Evolutionary conservation across 2,797 vertebrate species (phyloP).

Genomic region (Antennarius maculatus): DNA sequence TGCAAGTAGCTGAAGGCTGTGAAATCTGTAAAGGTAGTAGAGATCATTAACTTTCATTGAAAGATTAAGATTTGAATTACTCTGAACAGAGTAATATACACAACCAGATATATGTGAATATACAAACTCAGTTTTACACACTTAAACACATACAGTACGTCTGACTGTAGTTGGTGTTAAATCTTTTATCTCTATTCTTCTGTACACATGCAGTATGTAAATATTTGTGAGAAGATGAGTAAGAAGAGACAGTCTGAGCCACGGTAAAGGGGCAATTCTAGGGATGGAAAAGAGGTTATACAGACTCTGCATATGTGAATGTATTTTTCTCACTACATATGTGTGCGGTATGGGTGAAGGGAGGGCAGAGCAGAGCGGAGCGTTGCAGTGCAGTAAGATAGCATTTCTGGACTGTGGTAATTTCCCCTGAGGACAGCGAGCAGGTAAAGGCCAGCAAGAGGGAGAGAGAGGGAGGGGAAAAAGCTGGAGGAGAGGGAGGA

Average conservation of each 20-base stretch:
- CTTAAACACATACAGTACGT: slow-evolving; percentile 14
- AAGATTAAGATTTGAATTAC: slow-evolving; percentile 59
- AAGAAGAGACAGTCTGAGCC: slow-evolving; percentile 17
- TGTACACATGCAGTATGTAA: background rate
- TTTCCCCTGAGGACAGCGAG: slow-evolving; percentile 79
- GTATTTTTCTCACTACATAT: slow-evolving; percentile 34
- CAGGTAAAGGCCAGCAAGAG: slow-evolving; percentile 78
- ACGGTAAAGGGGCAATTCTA: slow-evolving; percentile 30
- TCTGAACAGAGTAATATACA: slow-evolving; percentile 34
- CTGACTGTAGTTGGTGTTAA: slow-evolving; percentile 14
- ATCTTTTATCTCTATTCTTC: slow-evolving; percentile 8
- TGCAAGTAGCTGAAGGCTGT: slow-evolving; percentile 44
- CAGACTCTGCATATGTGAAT: slow-evolving; percentile 18
- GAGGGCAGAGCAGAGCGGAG: slow-evolving; percentile 56
- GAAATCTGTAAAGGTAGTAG: slow-evolving; percentile 41
- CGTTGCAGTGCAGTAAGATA: slow-evolving; percentile 71
- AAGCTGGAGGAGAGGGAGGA: slow-evolving; percentile 34
- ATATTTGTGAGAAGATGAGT: slow-evolving; percentile 22
- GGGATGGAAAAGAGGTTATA: slow-evolving; percentile 29
- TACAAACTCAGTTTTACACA: slow-evolving; percentile 19
- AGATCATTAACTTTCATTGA: slow-evolving; percentile 67
- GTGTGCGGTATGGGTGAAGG: slow-evolving; percentile 45
- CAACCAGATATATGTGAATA: slow-evolving; percentile 17
- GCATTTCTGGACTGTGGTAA: slow-evolving; percentile 75
- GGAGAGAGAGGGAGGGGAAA: slow-evolving; percentile 28